These are phyloP conservation scores for Zaprionus lineosus DNA, from an alignment of 2,888 invertebrate genomes.

Conservation along the genomic window DNA sequence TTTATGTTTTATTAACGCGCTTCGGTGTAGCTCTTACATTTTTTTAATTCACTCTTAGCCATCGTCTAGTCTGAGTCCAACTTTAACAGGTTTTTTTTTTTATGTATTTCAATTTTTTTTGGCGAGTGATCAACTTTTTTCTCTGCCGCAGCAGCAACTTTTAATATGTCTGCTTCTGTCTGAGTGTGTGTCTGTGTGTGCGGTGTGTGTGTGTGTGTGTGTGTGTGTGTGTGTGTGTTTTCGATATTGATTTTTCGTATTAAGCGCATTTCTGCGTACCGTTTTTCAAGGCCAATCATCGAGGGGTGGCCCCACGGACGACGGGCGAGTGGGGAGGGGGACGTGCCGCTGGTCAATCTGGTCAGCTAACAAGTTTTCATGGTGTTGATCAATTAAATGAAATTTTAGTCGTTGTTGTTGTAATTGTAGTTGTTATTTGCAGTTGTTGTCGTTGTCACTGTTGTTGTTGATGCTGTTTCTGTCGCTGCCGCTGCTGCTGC, in stretches of 20 bases:
- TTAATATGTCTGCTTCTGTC: conserved; percentile 6
- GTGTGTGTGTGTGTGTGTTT: conserved; percentile 38
- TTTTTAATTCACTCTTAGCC: conserved; percentile 36
- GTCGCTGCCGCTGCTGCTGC: conserved; percentile 19
- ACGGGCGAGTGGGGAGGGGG: conserved; percentile 1
- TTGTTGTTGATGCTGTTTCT: conserved; percentile 14
- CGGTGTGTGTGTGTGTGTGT: conserved; percentile 47
- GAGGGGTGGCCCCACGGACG: conserved; percentile 13
- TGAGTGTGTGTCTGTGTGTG: conserved; percentile 40
- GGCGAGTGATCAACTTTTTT: conserved; percentile 40
- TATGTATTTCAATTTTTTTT: conserved; percentile 15
- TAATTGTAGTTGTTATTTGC: no score
- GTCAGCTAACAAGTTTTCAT: conserved; percentile 63
- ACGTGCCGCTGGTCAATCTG: conserved; percentile 48
- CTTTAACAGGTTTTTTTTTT: conserved; percentile 54
- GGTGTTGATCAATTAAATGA: conserved; percentile 67
- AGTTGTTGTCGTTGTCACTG: conserved; percentile 16
- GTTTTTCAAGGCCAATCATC: conserved; percentile 71
- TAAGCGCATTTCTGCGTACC: conserved; percentile 77
- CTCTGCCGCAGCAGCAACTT: conserved; percentile 20
- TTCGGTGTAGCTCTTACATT: conserved; percentile 48
- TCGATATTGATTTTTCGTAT: conserved; percentile 77
- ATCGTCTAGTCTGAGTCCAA: conserved; percentile 51
- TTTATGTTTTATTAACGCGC: conserved; percentile 52
- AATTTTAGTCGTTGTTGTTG: conserved; percentile 36